phyloP scores from a whole-genome alignment of 2,113 vertebrate genomes.

The Antechinus stuartii region DNA sequence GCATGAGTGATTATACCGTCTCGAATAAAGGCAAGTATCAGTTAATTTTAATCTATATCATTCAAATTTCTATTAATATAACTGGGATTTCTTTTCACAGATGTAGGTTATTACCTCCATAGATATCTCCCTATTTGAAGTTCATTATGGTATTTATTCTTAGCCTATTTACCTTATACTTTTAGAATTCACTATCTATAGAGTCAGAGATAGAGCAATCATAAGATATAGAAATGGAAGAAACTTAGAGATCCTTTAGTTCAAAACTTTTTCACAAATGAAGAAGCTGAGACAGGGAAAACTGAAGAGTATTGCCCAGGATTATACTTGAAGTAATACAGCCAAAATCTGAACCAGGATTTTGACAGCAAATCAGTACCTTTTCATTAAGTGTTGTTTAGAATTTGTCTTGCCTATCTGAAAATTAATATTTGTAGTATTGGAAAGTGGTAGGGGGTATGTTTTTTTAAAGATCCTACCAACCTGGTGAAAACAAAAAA shows the following conservation, averaged over 20 bases:
- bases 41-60: not conserved
- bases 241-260: not conserved
- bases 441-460: rapidly evolving
- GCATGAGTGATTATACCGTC: not conserved
- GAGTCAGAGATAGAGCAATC: not conserved
- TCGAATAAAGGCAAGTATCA: conserved; percentile 9
- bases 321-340: not conserved
- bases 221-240: not conserved
- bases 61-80: not conserved
- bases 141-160: not conserved
- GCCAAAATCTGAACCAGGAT: not conserved
- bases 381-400: not conserved
- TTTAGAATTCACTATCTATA: not conserved
- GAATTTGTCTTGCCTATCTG: not conserved
- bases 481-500: not conserved
- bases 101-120: not conserved
- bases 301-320: not conserved
- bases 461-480: not conserved
- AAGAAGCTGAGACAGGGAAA: not conserved
- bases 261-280: not conserved
- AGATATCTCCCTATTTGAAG: not conserved
- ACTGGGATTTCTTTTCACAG: not conserved
- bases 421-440: not conserved
- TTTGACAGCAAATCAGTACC: not conserved
- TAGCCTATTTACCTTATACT: not conserved